A percentile compares a stretch with the other conserved stretches of the same genome.
Conservation (phyloP, 1,140 invertebrate genomes). For the Atopsyche davidsoni region DNA sequence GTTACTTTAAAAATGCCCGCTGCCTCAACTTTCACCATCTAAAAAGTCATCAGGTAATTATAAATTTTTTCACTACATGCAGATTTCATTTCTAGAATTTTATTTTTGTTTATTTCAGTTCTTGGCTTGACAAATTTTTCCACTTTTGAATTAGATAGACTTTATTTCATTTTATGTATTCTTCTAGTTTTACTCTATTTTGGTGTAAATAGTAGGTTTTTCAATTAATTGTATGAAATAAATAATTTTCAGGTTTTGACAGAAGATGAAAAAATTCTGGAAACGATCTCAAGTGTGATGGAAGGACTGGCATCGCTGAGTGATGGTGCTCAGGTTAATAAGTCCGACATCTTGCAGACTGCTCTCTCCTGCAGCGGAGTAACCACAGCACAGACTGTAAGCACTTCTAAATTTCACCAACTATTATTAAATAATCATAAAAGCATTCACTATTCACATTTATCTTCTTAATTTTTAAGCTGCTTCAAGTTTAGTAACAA, state of each 20-base stretch:
- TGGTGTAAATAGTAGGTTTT: background rate
- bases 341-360: background rate
- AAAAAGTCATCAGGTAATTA: slow-evolving; percentile 13
- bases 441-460: too few relatives aligned
- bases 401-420: too few relatives aligned
- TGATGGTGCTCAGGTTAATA: background rate
- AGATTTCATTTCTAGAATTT: too few relatives aligned
- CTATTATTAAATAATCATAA: too few relatives aligned
- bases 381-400: background rate
- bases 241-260: background rate
- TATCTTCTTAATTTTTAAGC: too few relatives aligned
- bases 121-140: too few relatives aligned
- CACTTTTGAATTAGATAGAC: background rate
- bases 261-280: background rate
- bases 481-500: too few relatives aligned
- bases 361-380: background rate
- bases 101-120: too few relatives aligned
- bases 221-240: background rate
- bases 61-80: too few relatives aligned
- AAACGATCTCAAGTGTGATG: background rate
- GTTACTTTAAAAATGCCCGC: background rate
- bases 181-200: background rate
- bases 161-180: background rate
- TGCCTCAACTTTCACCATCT: background rate
- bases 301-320: background rate